A percentile compares a stretch with the other conserved stretches of the same genome.
These are phyloP conservation scores for Mormyrus lacerda DNA, from an alignment of 2,113 vertebrate species.

Conservation along the genomic window DNA sequence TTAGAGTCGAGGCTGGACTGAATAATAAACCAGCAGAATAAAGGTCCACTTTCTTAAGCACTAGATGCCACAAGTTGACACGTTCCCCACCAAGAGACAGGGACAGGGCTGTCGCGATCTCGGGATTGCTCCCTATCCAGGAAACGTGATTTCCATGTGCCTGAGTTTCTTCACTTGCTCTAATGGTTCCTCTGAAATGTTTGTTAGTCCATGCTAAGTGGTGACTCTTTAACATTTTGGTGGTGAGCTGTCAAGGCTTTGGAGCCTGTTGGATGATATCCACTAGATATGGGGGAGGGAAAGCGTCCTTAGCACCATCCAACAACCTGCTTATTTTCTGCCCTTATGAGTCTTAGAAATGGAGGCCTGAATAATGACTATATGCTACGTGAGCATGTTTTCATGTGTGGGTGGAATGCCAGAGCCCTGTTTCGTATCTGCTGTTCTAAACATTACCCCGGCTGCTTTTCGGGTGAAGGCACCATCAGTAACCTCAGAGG, in stretches of 20 bases:
- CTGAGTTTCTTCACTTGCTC: neutral
- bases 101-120: neutral
- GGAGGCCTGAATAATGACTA: conserved; percentile 9
- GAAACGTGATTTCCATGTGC: conserved; percentile 4
- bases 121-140: neutral
- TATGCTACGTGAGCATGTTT: neutral
- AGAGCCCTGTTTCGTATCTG: neutral
- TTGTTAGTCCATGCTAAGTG: conserved; percentile 9
- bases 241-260: neutral
- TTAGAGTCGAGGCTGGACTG: neutral
- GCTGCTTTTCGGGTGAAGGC: neutral
- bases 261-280: neutral
- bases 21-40: neutral
- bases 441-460: neutral
- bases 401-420: neutral
- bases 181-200: conserved; percentile 13
- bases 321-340: neutral
- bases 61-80: conserved; percentile 12
- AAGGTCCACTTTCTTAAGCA: conserved; percentile 3
- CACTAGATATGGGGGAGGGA: neutral
- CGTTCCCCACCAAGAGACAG: neutral
- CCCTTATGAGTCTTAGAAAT: neutral
- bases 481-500: neutral
- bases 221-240: conserved; percentile 2
- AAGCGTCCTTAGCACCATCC: neutral